Base-by-base conservation (phyloP, 2,888 invertebrate genomes). In the Palloptera scutellata region DNA sequence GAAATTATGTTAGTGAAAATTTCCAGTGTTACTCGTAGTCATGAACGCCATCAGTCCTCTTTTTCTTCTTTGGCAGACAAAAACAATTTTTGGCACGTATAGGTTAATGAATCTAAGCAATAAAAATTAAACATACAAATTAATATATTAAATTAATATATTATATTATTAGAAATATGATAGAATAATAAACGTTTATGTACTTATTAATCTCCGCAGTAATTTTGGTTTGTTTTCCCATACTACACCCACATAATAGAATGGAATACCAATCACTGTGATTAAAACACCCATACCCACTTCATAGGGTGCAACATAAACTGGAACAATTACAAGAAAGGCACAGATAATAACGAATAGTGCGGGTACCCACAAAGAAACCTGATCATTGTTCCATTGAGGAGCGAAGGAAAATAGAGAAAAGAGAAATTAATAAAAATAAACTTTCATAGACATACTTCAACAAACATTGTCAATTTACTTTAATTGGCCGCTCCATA, bases 401-500 rank as follows among this genome's bases (percentile, higher is more conserved):
- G 67, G 70, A 61, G 66, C 59, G 61, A 40, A 19, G 45, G 53
- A 43, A 11, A 20, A 66, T 17, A 42, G 58, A 51, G 58, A 41
- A 5, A 45, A 57, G 41, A 11, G 42, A 57, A n/a, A 42, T 64
- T 51, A 61, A 58, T 61, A 53, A 20, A 30, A 12, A 54, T 13
- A 6, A 40, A 48, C 11, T 11, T 51, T 42, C n/a, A 41, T n/a
- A 6, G 4, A 19, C 12, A 12, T 13, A 9, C 30, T 30, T 30
- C 30, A 30, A 30, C 30, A n/a, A n/a, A 30, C 30, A 30, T 6
- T 30, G 69, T 68, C 42, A 66, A 74, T 76, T 80, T 83, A 94
- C 94, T 87, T 91, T 94, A 69, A 97, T 97, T 51, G 96, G 96
- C 75, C 97, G 87, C 1, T 88, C 86, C 86, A 95, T 87, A 67